A percentile compares a stretch with the other conserved stretches of the same genome.
Conservation (phyloP, 64 coral and sea anemone genomes). For the Pocillopora verrucosa region DNA sequence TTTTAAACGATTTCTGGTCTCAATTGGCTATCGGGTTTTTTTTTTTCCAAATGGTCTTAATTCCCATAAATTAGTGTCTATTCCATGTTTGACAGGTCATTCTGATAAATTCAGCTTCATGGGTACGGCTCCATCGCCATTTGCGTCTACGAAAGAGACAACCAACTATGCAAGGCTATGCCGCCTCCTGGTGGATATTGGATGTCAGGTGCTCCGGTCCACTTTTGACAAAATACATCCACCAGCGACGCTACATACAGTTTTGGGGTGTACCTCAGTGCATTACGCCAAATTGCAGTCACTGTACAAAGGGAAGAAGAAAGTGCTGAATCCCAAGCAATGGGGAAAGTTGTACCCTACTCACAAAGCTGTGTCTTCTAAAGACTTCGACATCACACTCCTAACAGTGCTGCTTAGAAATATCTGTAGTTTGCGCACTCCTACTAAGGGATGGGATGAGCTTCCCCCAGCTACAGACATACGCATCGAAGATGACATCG, state of each 20-base stretch:
- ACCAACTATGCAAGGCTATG: conserved; percentile 23
- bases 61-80: background rate
- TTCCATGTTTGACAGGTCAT: background rate
- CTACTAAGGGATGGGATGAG: conserved; percentile 24
- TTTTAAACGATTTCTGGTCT: too few species aligned
- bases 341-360: conserved; percentile 37
- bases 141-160: conserved; percentile 15
- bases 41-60: too few species aligned
- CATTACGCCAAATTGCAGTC: background rate
- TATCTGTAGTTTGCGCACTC: conserved; percentile 1
- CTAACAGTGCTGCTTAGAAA: conserved; percentile 36
- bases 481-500: conserved; percentile 20
- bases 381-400: conserved; percentile 30
- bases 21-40: too few species aligned
- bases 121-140: background rate
- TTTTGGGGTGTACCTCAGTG: background rate
- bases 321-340: conserved; percentile 18
- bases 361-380: background rate
- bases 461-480: conserved; percentile 29
- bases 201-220: background rate
- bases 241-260: background rate
- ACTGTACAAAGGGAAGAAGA: background rate
- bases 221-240: conserved; percentile 29
- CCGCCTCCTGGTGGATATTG: conserved; percentile 20
- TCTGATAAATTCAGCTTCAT: background rate